Conservation (phyloP, 2,113 vertebrate species). For the Ovis aries region ARS-UI_Ramb_v3.0 NC_056070.1:67613001-67613500, state of each 20-base stretch:
- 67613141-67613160: rapidly evolving
- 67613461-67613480: not conserved
- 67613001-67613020: not conserved
- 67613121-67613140: rapidly evolving
- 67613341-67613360: not conserved
- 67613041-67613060: too few species aligned
- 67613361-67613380: not conserved
- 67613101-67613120: not conserved
- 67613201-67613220: not conserved
- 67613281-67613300: constrained; percentile 19
- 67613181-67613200: not conserved
- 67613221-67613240: not conserved
- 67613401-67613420: not conserved
- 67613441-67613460: not conserved
- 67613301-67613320: constrained; percentile 16
- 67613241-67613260: not conserved
- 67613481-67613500: not conserved
- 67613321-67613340: not conserved
- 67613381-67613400: not conserved
- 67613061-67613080: not conserved
- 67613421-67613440: not conserved
- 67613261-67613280: constrained; percentile 6
- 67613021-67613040: not conserved
- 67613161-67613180: not conserved
- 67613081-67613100: not conserved